Percentiles rank a stretch among this genome's conserved stretches.
phyloP scores from a whole-genome alignment of 2,113 vertebrate genomes.

The Microcebus lehilahytsara region DNA sequence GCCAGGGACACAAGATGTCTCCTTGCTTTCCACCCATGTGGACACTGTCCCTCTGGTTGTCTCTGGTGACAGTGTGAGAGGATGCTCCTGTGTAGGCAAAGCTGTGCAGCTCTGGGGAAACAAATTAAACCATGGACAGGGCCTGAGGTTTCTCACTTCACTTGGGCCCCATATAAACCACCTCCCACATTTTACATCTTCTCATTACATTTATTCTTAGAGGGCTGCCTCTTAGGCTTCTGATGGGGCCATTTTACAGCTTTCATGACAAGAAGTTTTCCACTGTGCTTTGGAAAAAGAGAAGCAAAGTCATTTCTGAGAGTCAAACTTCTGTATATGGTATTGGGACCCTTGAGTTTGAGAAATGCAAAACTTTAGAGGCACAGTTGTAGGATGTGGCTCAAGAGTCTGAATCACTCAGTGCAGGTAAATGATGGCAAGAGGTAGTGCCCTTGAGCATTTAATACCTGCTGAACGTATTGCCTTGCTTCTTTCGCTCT shows the following conservation, averaged over 20 bases:
- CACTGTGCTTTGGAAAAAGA: neutral
- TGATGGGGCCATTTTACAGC: neutral
- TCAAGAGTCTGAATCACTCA: neutral
- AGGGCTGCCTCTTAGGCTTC: neutral
- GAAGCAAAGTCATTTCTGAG: constrained; percentile 23
- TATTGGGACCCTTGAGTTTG: neutral
- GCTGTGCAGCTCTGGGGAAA: neutral
- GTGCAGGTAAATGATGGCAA: neutral
- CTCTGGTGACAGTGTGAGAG: neutral
- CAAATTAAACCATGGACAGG: neutral
- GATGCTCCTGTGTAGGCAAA: neutral
- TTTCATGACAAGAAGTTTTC: neutral
- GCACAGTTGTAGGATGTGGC: neutral
- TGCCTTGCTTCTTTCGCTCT: neutral
- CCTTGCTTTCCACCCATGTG: neutral
- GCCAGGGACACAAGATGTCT: neutral
- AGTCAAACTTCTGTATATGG: neutral
- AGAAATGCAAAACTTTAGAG: neutral
- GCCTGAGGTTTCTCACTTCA: neutral
- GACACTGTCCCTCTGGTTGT: neutral
- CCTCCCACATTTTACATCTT: neutral
- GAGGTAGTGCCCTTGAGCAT: neutral
- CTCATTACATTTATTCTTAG: neutral
- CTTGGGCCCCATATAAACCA: neutral
- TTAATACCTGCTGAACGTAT: neutral